These are phyloP conservation scores for Napeogenes inachia DNA, from an alignment of 2,888 invertebrate genomes.

Conservation along the genomic window DNA sequence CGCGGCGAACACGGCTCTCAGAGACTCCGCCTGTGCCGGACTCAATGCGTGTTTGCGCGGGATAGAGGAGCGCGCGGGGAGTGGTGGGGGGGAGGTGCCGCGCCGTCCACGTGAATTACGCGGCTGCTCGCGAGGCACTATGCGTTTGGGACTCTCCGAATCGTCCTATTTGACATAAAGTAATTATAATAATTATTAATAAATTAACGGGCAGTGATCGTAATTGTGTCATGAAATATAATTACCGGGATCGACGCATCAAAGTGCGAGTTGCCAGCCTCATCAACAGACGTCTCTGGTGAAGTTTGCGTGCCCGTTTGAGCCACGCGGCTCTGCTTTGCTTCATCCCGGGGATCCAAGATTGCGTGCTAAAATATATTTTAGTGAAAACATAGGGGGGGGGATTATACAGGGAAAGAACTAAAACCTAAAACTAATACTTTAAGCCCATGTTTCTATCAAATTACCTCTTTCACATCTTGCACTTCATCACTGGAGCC, in stretches of 20 bases:
- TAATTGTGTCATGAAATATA: slow-evolving; percentile 2
- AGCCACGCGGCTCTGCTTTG: slow-evolving; percentile 53
- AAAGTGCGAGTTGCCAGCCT: slow-evolving; percentile 18
- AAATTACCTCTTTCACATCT: slow-evolving; percentile 53
- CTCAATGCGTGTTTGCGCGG: slow-evolving; percentile 90
- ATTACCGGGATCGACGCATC: slow-evolving; percentile 19
- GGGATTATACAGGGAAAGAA: too few species aligned
- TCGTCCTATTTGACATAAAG: slow-evolving; percentile 33
- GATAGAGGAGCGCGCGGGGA: slow-evolving; percentile 69
- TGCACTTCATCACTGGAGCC: slow-evolving; percentile 55
- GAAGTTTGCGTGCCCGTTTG: slow-evolving; percentile 85
- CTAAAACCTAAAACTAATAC: too few species aligned
- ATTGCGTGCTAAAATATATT: slow-evolving; percentile 44
- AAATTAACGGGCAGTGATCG: slow-evolving; percentile 7
- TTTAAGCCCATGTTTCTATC: neutral
- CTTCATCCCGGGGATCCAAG: slow-evolving; percentile 39
- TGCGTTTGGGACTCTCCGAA: slow-evolving; percentile 25
- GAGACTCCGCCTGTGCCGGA: slow-evolving; percentile 93
- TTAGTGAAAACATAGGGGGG: too few species aligned
- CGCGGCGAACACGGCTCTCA: slow-evolving; percentile 97
- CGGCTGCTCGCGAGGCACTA: slow-evolving; percentile 38
- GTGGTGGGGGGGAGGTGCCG: slow-evolving; percentile 63
- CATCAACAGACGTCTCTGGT: slow-evolving; percentile 64
- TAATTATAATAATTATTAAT: slow-evolving; percentile 4
- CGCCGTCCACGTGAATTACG: slow-evolving; percentile 56